These are phyloP conservation scores for Caenorhabditis imperialis DNA, from an alignment of 2,888 invertebrate species.

Conservation along the genomic window DNA sequence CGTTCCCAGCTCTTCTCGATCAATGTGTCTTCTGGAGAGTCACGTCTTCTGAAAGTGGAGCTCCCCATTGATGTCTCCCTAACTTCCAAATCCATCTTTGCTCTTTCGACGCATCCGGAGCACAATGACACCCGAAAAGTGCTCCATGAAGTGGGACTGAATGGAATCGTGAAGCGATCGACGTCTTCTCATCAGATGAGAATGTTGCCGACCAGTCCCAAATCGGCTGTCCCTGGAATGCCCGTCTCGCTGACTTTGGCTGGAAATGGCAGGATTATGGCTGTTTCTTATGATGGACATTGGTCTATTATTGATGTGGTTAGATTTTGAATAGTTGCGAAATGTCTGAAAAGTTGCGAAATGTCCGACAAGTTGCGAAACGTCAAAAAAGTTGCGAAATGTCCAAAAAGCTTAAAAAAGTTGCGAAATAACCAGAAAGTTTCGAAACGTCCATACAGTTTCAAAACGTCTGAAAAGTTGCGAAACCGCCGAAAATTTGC, in stretches of 20 bases:
- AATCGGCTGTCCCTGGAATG: constrained; percentile 22
- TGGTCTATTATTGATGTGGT: constrained; percentile 58
- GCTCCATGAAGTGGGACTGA: constrained; percentile 51
- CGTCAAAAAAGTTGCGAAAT: too few species aligned
- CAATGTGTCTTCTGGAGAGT: constrained; percentile 40
- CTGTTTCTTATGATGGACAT: constrained; percentile 48
- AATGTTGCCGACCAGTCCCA: constrained; percentile 38
- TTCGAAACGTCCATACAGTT: background rate
- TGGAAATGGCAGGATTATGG: constrained; percentile 22
- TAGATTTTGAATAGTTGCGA: constrained; percentile 6
- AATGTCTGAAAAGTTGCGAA: too few species aligned
- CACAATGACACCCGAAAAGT: constrained; percentile 53
- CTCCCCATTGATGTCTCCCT: constrained; percentile 57
- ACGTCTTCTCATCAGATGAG: constrained; percentile 29
- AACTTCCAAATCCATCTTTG: constrained; percentile 21
- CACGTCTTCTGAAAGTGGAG: constrained; percentile 50
- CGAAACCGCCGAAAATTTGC: too few species aligned
- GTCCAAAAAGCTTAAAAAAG: too few species aligned
- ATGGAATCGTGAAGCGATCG: constrained; percentile 34
- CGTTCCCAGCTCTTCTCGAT: constrained; percentile 56
- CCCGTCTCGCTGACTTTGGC: constrained; percentile 14
- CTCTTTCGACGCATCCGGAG: constrained; percentile 35
- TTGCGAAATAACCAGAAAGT: too few species aligned
- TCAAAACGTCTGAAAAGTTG: background rate
- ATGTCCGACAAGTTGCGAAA: too few species aligned